These are phyloP conservation scores for Mythimna pallens DNA, from an alignment of 2,888 invertebrate genomes.

Conservation along the genomic window DNA sequence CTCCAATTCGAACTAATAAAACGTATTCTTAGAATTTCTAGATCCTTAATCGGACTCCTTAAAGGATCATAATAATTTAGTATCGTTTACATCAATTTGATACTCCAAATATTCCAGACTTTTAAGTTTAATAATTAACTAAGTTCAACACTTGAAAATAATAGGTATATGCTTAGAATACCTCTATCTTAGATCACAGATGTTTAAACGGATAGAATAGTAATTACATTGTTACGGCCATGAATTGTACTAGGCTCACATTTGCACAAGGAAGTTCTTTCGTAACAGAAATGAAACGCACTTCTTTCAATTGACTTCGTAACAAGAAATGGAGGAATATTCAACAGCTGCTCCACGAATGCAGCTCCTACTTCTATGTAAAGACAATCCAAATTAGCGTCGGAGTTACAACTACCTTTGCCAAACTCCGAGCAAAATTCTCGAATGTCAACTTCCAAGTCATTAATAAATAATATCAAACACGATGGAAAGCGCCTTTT, in stretches of 20 bases:
- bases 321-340: conserved; percentile 12
- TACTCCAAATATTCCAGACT: conserved; percentile 7
- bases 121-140: conserved; percentile 14
- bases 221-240: conserved; percentile 11
- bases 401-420: conserved; percentile 30
- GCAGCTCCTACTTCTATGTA: background rate
- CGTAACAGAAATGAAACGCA: conserved; percentile 8
- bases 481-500: conserved; percentile 50
- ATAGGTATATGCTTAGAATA: background rate
- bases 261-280: conserved; percentile 14
- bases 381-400: conserved; percentile 25
- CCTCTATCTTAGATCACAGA: conserved; percentile 25
- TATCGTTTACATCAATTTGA: conserved; percentile 3
- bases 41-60: background rate
- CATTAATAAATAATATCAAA: conserved; percentile 67
- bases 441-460: conserved; percentile 52
- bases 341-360: conserved; percentile 21
- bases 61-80: background rate
- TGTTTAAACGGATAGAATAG: conserved; percentile 19
- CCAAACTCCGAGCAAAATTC: conserved; percentile 38
- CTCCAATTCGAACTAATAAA: conserved; percentile 2
- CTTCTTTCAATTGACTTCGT: conserved; percentile 22
- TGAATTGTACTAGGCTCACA: conserved; percentile 9
- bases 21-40: background rate
- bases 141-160: conserved; percentile 15